A percentile compares a stretch with the other conserved stretches of the same genome.
Conservation (phyloP, 2,797 vertebrate species). For the Cirrhinus molitorella region DNA sequence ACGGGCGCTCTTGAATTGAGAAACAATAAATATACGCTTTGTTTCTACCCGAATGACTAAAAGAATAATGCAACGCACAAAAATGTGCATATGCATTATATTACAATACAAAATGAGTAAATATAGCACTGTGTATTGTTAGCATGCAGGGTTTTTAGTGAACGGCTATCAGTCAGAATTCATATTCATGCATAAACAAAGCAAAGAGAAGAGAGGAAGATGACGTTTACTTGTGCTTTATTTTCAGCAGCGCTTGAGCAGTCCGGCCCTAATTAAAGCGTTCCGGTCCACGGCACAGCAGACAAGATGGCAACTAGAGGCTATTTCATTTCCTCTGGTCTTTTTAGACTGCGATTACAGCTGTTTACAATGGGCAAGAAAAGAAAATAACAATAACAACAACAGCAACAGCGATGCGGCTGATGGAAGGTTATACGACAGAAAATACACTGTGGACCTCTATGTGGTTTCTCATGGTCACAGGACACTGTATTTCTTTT, state of each 20-base stretch:
- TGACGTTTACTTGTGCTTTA: conserved; percentile 70
- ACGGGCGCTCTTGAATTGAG: background rate
- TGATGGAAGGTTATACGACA: conserved; percentile 79
- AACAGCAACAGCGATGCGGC: conserved; percentile 68
- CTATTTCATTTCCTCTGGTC: conserved; percentile 69
- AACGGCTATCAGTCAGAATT: conserved; percentile 9
- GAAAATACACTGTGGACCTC: conserved; percentile 72
- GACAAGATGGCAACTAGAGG: conserved; percentile 75
- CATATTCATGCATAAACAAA: conserved; percentile 27
- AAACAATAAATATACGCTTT: background rate
- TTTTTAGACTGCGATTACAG: conserved; percentile 81
- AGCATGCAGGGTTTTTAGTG: background rate
- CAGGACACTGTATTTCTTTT: background rate
- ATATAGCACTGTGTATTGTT: conserved; percentile 1
- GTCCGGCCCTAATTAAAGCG: conserved; percentile 81
- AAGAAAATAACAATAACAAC: conserved; percentile 23
- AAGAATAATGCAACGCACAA: background rate
- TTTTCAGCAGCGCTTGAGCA: conserved; percentile 74
- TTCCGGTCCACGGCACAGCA: conserved; percentile 76
- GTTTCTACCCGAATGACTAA: background rate
- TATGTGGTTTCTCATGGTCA: background rate
- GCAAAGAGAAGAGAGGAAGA: conserved; percentile 31
- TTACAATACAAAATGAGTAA: background rate
- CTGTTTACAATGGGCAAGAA: conserved; percentile 80
- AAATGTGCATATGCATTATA: background rate